Conservation (phyloP, 1,140 invertebrate species). For the Subanguina moxae region DNA sequence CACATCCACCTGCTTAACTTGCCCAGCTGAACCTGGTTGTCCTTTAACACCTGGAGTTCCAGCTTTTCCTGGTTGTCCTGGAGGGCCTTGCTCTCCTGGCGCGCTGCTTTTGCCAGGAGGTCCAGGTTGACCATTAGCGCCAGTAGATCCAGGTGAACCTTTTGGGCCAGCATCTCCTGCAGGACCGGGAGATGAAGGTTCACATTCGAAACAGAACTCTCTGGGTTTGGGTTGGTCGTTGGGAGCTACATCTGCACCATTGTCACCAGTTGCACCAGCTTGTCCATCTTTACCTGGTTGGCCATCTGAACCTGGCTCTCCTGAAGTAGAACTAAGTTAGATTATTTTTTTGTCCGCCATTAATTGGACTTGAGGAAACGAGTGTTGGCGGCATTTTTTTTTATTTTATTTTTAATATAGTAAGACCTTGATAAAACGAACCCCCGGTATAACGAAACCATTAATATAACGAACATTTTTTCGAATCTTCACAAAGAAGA, state of each 20-base stretch:
- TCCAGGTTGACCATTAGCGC: conserved; percentile 13
- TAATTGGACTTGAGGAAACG: too few relatives aligned
- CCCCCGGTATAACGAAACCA: too few relatives aligned
- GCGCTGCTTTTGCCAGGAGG: conserved; percentile 26
- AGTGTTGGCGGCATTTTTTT: too few relatives aligned
- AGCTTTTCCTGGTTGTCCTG: not conserved
- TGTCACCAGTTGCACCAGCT: conserved; percentile 12
- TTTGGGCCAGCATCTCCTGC: conserved; percentile 12
- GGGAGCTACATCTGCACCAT: conserved; percentile 13
- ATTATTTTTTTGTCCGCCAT: too few relatives aligned
- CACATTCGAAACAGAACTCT: conserved; percentile 22
- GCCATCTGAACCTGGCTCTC: conserved; percentile 24
- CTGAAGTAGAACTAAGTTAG: too few relatives aligned
- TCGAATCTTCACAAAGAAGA: too few relatives aligned
- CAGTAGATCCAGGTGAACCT: not conserved
- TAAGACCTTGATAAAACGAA: too few relatives aligned
- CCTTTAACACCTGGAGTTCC: conserved; percentile 11
- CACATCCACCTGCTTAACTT: conserved; percentile 3
- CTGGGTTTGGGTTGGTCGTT: conserved; percentile 10
- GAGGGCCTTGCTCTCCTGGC: conserved; percentile 25
- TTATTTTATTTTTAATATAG: too few relatives aligned
- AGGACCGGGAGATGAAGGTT: conserved; percentile 12
- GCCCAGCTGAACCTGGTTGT: conserved; percentile 21
- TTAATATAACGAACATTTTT: too few relatives aligned
- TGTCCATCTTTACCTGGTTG: conserved; percentile 8